A percentile compares a stretch with the other conserved stretches of the same genome.
Conservation (phyloP, 2,797 vertebrate species). For the Gambelia wislizenii region DNA sequence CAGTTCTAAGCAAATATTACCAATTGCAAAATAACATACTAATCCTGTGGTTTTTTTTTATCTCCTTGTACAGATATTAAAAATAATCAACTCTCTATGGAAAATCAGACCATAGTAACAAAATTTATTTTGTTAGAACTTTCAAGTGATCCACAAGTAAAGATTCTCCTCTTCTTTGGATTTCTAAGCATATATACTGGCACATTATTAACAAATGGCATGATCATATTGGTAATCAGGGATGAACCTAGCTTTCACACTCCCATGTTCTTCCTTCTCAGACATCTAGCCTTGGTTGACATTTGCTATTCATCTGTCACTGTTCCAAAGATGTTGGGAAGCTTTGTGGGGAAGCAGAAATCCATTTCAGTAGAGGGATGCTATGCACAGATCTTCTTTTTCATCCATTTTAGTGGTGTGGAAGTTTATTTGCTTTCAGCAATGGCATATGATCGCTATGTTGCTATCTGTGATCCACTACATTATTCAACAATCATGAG, state of each 20-base stretch:
- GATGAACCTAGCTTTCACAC: neutral
- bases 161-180: conserved; percentile 8
- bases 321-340: conserved; percentile 34
- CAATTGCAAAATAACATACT: too few relatives aligned
- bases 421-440: conserved; percentile 48
- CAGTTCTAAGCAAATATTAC: too few relatives aligned
- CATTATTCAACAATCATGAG: conserved; percentile 38
- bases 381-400: conserved; percentile 46
- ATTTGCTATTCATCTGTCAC: conserved; percentile 48
- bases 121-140: conserved; percentile 48
- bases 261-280: conserved; percentile 46
- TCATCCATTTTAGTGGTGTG: conserved; percentile 23
- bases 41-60: too few relatives aligned
- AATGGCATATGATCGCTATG: conserved; percentile 47
- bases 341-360: conserved; percentile 23
- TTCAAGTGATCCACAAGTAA: conserved; percentile 3
- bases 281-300: conserved; percentile 44
- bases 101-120: conserved; percentile 27
- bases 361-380: conserved; percentile 32
- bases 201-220: conserved; percentile 6
- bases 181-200: conserved; percentile 12
- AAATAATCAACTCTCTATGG: neutral
- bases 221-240: neutral
- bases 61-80: too few relatives aligned
- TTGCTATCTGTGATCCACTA: conserved; percentile 45